Conservation (phyloP, 1,140 invertebrate genomes). For the Antheraea mylitta region DNA sequence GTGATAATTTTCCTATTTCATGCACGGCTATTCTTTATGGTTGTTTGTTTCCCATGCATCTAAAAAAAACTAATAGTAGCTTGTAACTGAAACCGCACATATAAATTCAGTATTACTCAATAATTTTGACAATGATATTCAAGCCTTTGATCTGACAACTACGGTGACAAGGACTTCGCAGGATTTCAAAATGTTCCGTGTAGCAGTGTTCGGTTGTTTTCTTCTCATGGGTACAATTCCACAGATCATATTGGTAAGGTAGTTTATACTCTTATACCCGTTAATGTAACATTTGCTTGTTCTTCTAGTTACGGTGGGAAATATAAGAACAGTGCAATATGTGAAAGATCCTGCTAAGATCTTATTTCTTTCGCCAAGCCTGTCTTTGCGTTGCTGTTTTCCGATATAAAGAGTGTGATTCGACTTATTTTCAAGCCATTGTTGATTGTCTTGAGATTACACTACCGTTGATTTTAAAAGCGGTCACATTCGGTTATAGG, state of each 20-base stretch:
- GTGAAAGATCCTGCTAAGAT: too few species aligned
- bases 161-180: not conserved
- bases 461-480: too few species aligned
- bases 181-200: constrained; percentile 27
- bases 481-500: too few species aligned
- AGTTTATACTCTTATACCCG: not conserved
- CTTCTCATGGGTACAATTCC: constrained; percentile 25
- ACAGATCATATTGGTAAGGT: constrained; percentile 25
- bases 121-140: constrained; percentile 1
- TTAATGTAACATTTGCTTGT: too few species aligned
- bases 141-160: not conserved
- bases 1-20: constrained; percentile 2
- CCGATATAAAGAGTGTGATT: too few species aligned
- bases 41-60: constrained; percentile 1
- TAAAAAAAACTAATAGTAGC: constrained; percentile 4
- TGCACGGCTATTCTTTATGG: not conserved
- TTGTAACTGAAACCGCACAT: constrained; percentile 8
- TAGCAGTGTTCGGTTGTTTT: constrained; percentile 21
- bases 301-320: too few species aligned
- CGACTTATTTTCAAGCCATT: too few species aligned
- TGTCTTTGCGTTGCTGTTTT: too few species aligned
- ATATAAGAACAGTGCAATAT: too few species aligned
- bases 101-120: constrained; percentile 19
- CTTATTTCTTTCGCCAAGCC: too few species aligned
- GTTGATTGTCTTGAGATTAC: too few species aligned